These are phyloP conservation scores for Nemurella pictetii DNA, from an alignment of 2,888 invertebrate genomes.

Conservation along the genomic window DNA sequence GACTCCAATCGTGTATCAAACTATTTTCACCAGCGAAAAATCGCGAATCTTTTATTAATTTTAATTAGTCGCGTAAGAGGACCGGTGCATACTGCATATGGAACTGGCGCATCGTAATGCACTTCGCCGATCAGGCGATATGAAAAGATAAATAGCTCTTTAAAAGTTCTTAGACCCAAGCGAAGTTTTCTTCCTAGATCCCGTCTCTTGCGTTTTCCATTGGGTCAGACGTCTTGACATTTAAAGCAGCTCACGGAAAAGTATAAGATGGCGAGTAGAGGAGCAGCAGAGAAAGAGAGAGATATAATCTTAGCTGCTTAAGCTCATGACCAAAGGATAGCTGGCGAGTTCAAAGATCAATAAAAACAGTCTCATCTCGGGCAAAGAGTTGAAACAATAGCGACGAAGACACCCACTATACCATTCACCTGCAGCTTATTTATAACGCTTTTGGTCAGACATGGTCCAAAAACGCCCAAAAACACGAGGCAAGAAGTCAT, in stretches of 20 bases:
- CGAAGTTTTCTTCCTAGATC: background rate
- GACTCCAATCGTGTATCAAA: background rate
- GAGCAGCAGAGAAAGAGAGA: no score
- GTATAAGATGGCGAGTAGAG: background rate
- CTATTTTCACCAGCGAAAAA: background rate
- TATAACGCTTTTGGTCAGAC: background rate
- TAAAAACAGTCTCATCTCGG: background rate
- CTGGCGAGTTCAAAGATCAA: slow-evolving; percentile 7
- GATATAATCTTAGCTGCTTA: background rate
- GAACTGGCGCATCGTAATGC: background rate
- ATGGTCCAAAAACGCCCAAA: background rate
- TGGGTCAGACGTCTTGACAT: background rate
- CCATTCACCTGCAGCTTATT: background rate
- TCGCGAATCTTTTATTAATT: no score
- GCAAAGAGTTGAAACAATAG: background rate
- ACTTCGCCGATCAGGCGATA: background rate
- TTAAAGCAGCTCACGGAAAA: background rate
- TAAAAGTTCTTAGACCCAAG: background rate
- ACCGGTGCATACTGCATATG: no score
- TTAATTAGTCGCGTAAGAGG: no score
- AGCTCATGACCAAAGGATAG: slow-evolving; percentile 4
- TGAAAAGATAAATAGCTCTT: background rate
- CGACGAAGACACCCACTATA: background rate
- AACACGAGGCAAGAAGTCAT: background rate
- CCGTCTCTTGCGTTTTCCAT: background rate